Base-by-base conservation (phyloP, 2,113 vertebrate genomes). In the Saguinus midas region DNA sequence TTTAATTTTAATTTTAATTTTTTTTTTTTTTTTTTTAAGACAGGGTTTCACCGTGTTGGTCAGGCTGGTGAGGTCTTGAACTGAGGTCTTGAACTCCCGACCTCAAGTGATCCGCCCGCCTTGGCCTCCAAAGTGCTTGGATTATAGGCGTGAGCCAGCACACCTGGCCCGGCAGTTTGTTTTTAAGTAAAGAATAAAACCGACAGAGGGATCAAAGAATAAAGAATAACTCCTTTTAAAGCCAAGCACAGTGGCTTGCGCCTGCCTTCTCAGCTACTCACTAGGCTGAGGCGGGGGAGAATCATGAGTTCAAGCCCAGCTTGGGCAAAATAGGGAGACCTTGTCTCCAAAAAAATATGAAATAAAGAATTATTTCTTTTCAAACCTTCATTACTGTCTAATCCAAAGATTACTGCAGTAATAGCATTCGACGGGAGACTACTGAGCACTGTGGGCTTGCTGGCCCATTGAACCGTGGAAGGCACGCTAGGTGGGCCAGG, bases 171-270 rank as follows among this genome's bases (percentile, higher is more conserved):
- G 61, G 64, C 37, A 78, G 12, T 64, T 94, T 75, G 52, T 70
- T 95, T 85, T 86, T 61, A 88, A 72, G 72, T 79, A 68, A 70
- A 95, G 48, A 81, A 66, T 55, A 73, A 73, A 48, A 23, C 64
- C 48, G 35, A 35, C 5, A 18, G 43, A 85, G 84, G 37, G 17
- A 55, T 32, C 40, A 50, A 23, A 68, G 29, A 84, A 66, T 23
- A 23, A 45, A 73, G 45, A 57, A 4, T 5, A 43, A 27, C 27
- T 48, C 40, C 37, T 79, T 79, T 78, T 50, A 29, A 45, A 37
- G 6, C 27, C 50, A 68, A 14, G 66, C 32, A 68, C 32, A 18
- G 66, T 68, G 66, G 66, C 0, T 0, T 68, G 66, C 7, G 1
- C 32, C 66, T 68, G 32, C 16, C 14, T 32, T 68, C 66, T 35